Conservation (phyloP, 1,140 invertebrate genomes). For the Delia radicum region DNA sequence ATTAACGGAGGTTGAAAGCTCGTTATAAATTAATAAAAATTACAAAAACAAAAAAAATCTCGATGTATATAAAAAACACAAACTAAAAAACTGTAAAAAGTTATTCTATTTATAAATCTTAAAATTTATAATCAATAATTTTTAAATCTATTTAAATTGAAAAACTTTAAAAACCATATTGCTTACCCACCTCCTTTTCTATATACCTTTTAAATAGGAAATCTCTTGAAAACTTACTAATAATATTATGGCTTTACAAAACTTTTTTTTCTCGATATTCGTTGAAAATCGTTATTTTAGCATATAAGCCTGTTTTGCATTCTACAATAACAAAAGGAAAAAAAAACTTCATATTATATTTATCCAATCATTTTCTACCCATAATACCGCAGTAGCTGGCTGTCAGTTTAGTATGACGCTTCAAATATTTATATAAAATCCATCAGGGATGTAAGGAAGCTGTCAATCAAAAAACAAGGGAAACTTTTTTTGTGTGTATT, state of each 20-base stretch:
- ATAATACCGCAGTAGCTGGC: not conserved
- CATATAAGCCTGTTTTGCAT: not conserved
- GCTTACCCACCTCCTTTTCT: slow-evolving; percentile 7
- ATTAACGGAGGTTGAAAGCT: not conserved
- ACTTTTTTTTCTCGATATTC: not conserved
- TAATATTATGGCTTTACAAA: not conserved
- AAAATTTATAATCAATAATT: too few species aligned
- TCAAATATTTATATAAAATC: slow-evolving; percentile 44
- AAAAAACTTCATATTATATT: slow-evolving; percentile 16
- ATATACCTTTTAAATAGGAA: not conserved
- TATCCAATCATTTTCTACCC: slow-evolving; percentile 16
- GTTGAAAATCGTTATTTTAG: not conserved
- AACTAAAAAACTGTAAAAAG: too few species aligned
- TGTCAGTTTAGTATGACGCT: slow-evolving; percentile 33
- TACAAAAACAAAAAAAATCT: not conserved
- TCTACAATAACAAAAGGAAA: not conserved
- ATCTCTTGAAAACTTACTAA: not conserved
- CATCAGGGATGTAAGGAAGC: slow-evolving; percentile 49
- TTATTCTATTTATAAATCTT: too few species aligned
- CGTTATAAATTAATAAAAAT: not conserved
- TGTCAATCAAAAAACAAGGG: slow-evolving; percentile 55
- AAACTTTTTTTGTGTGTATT: slow-evolving; percentile 42
- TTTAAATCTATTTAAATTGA: slow-evolving; percentile 51
- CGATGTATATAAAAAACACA: not conserved
- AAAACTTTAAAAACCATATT: slow-evolving; percentile 52